phyloP scores from a whole-genome alignment of 2,797 vertebrate genomes.

The Selene dorsalis region DNA sequence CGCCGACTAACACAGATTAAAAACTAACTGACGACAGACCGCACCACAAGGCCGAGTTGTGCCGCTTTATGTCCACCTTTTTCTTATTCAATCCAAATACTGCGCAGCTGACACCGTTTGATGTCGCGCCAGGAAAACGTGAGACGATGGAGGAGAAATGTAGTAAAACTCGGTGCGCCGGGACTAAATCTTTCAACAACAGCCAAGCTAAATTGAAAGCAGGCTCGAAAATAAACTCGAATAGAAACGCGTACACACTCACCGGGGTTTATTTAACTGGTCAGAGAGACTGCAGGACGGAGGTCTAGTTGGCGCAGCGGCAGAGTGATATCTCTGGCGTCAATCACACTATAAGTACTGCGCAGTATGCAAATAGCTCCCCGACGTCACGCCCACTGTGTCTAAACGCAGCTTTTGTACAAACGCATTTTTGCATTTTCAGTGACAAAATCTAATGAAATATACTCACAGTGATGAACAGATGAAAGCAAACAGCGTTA shows the following conservation, averaged over 20 bases:
- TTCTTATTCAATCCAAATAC: background rate
- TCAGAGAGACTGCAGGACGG: accelerated
- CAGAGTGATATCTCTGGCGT: background rate
- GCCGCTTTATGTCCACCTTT: too few species aligned
- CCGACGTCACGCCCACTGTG: conserved; percentile 43
- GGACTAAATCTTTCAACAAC: background rate
- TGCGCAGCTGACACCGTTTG: background rate
- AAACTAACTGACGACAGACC: background rate
- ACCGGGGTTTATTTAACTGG: conserved; percentile 42
- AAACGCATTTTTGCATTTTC: background rate
- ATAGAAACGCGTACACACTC: conserved; percentile 13
- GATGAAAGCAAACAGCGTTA: accelerated
- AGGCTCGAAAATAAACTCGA: accelerated
- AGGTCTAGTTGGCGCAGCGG: background rate
- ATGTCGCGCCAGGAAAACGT: background rate
- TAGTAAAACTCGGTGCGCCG: accelerated
- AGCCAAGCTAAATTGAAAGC: too few species aligned
- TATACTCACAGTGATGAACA: background rate
- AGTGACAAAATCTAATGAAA: background rate
- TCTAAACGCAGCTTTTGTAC: background rate
- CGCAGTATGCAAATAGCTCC: conserved; percentile 71
- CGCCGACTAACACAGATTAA: too few species aligned
- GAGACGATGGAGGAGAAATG: background rate
- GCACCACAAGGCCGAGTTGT: background rate
- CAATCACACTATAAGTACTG: conserved; percentile 67